A percentile compares a stretch with the other conserved stretches of the same genome.
These are phyloP conservation scores for Aphelocoma californica DNA, from an alignment of 2,797 vertebrate genomes.

Conservation along the genomic window DNA sequence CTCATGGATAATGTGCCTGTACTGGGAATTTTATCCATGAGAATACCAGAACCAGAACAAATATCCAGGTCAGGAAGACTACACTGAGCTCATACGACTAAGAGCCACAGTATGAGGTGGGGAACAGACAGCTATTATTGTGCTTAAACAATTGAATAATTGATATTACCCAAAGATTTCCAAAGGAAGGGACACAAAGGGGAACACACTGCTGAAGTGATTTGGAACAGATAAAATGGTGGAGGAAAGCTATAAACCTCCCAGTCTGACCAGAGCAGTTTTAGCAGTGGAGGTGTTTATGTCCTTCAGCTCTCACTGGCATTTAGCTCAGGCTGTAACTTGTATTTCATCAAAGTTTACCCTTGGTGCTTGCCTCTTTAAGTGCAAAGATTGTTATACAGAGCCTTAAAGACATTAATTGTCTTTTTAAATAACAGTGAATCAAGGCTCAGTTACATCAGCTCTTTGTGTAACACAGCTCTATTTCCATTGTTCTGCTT, in stretches of 20 bases:
- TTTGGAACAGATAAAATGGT: background rate
- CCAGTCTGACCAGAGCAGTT: background rate
- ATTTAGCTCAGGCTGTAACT: background rate
- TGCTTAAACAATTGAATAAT: background rate
- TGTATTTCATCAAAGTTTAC: background rate
- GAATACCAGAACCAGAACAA: conserved; percentile 13
- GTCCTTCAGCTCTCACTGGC: background rate
- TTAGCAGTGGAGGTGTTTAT: background rate
- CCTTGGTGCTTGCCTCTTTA: background rate
- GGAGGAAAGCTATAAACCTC: background rate
- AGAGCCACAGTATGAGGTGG: background rate
- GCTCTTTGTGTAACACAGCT: background rate
- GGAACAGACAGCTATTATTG: background rate
- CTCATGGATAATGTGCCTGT: background rate
- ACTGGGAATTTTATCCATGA: conserved; percentile 24
- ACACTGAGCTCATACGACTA: background rate
- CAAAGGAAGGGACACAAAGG: background rate
- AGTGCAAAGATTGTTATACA: background rate
- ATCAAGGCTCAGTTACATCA: background rate
- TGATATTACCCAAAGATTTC: background rate
- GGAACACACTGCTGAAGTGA: background rate
- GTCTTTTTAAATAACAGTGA: background rate
- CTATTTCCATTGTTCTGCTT: conserved; percentile 2
- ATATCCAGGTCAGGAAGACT: background rate
- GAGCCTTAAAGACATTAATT: background rate